These are phyloP conservation scores for Serinus canaria DNA, from an alignment of 2,113 vertebrate genomes.

Conservation along the genomic window DNA sequence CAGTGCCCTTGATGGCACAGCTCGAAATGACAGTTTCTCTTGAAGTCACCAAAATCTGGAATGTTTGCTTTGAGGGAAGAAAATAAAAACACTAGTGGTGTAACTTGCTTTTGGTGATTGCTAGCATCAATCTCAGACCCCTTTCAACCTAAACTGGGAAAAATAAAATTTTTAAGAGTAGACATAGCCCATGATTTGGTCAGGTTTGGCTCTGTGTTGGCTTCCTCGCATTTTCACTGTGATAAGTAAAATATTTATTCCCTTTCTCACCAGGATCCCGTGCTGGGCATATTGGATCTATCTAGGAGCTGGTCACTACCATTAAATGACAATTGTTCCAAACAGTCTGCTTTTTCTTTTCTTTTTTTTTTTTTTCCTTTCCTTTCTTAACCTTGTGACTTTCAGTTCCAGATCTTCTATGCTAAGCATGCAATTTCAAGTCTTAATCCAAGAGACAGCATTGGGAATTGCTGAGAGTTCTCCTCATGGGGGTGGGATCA, in stretches of 20 bases:
- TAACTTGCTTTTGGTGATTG: background rate
- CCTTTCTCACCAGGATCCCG: background rate
- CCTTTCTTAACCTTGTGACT: background rate
- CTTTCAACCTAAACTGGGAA: background rate
- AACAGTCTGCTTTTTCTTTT: background rate
- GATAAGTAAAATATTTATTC: background rate
- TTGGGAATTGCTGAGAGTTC: background rate
- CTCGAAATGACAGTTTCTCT: background rate
- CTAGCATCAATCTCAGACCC: background rate
- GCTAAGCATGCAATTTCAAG: conserved; percentile 41
- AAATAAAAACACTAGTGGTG: background rate
- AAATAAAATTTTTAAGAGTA: background rate
- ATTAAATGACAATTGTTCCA: background rate
- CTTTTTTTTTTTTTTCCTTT: no score
- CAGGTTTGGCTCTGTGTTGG: background rate
- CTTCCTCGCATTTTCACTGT: background rate
- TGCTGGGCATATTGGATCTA: background rate
- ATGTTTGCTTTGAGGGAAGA: background rate
- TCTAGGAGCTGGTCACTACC: background rate
- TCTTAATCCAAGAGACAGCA: conserved; percentile 2
- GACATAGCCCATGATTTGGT: background rate
- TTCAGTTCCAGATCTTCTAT: background rate
- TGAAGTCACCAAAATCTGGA: background rate
- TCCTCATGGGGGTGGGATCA: background rate
- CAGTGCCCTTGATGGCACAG: background rate